These are phyloP conservation scores for Osmerus eperlanus DNA, from an alignment of 2,113 vertebrate species.

Conservation along the genomic window DNA sequence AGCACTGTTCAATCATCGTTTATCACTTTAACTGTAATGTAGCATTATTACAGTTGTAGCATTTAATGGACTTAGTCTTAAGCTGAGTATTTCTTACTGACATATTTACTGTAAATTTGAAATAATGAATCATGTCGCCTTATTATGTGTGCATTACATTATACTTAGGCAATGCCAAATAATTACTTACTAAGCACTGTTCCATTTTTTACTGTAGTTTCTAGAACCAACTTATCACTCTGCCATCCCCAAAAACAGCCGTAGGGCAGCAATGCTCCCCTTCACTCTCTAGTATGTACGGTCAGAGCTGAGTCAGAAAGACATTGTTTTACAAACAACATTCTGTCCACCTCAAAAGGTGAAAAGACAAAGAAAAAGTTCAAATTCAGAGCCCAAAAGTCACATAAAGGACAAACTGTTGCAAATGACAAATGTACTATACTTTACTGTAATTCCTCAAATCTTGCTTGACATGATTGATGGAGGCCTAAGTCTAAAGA, in stretches of 20 bases:
- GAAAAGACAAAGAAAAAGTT: conserved; percentile 26
- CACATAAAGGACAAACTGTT: too few relatives aligned
- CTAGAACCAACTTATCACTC: conserved; percentile 45
- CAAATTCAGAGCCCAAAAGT: too few relatives aligned
- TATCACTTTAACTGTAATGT: conserved; percentile 67
- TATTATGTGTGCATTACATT: conserved; percentile 60
- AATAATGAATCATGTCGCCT: conserved; percentile 58
- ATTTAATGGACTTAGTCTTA: conserved; percentile 64
- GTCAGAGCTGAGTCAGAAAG: conserved; percentile 53
- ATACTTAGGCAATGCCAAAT: conserved; percentile 64
- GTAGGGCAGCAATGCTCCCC: conserved; percentile 59
- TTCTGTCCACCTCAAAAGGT: conserved; percentile 46
- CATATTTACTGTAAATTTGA: conserved; percentile 60
- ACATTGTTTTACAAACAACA: too few relatives aligned
- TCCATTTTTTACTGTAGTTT: conserved; percentile 48
- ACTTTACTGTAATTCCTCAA: conserved; percentile 3
- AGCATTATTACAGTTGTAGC: conserved; percentile 77
- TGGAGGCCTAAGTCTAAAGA: conserved; percentile 35
- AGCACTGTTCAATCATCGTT: conserved; percentile 48
- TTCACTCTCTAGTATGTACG: conserved; percentile 40
- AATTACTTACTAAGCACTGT: conserved; percentile 64
- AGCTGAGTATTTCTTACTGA: conserved; percentile 36
- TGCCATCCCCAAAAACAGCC: conserved; percentile 44
- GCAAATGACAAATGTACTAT: too few relatives aligned
- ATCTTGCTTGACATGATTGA: conserved; percentile 26